phyloP scores from a whole-genome alignment of 2,888 invertebrate species.

The Chesias legatella region DNA sequence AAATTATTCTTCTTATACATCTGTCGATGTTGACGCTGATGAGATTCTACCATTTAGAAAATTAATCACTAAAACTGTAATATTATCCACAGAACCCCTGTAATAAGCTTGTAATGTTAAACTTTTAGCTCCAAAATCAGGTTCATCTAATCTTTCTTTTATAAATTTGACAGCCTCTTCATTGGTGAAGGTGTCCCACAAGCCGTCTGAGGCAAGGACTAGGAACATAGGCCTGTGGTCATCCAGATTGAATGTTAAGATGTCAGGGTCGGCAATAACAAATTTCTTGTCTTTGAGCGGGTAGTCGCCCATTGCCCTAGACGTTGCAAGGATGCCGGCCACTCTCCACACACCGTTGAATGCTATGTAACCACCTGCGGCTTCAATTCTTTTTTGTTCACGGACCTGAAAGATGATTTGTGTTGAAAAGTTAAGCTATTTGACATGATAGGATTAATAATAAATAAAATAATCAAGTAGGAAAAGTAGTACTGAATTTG shows the following conservation, averaged over 20 bases:
- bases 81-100: conserved; percentile 96
- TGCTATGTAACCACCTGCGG: conserved; percentile 96
- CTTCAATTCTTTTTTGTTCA: conserved; percentile 94
- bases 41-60: conserved; percentile 80
- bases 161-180: conserved; percentile 96
- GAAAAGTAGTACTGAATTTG: too few relatives aligned
- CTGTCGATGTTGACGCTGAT: conserved; percentile 35
- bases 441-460: too few relatives aligned
- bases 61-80: conserved; percentile 94
- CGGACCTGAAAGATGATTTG: conserved; percentile 81
- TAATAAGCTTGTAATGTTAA: conserved; percentile 94
- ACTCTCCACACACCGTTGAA: conserved; percentile 98
- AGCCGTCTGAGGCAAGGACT: conserved; percentile 95
- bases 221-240: conserved; percentile 94
- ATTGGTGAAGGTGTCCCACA: conserved; percentile 98
- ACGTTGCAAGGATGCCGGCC: conserved; percentile 96
- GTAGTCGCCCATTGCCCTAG: conserved; percentile 96
- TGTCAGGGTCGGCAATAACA: conserved; percentile 97
- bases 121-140: conserved; percentile 94
- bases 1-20: conserved; percentile 8
- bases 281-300: conserved; percentile 96
- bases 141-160: conserved; percentile 90
- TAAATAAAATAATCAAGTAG: too few relatives aligned
- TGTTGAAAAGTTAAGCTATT: too few relatives aligned
- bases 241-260: conserved; percentile 92